These are phyloP conservation scores for Cerastis leucographa DNA, from an alignment of 2,888 invertebrate genomes.

Conservation along the genomic window DNA sequence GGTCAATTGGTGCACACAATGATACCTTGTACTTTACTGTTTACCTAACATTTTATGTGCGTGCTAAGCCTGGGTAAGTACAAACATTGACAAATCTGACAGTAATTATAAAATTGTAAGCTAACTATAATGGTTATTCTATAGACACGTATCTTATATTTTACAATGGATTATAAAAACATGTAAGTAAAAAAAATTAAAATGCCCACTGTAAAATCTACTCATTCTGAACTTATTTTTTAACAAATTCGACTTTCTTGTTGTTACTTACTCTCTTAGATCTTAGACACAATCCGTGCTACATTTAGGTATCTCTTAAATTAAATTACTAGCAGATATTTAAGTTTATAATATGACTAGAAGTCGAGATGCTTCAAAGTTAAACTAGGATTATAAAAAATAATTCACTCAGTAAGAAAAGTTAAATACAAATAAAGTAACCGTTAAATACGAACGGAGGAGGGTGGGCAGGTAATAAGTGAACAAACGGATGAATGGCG, in stretches of 20 bases:
- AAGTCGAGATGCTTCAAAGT: slow-evolving; percentile 60
- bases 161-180: slow-evolving; percentile 23
- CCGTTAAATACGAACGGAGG: slow-evolving; percentile 78
- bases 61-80: slow-evolving; percentile 36
- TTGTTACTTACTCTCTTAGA: slow-evolving; percentile 14
- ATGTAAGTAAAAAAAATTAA: slow-evolving; percentile 20
- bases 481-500: slow-evolving; percentile 68
- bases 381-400: slow-evolving; percentile 58
- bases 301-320: slow-evolving; percentile 42
- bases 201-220: slow-evolving; percentile 47
- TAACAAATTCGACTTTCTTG: slow-evolving; percentile 12
- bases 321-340: slow-evolving; percentile 33
- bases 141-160: slow-evolving; percentile 28
- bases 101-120: slow-evolving; percentile 18
- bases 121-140: slow-evolving; percentile 25
- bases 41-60: slow-evolving; percentile 10
- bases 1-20: neutral
- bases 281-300: slow-evolving; percentile 20
- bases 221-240: slow-evolving; percentile 24
- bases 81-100: slow-evolving; percentile 21
- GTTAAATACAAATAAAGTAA: slow-evolving; percentile 66
- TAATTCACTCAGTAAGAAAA: slow-evolving; percentile 63
- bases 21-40: neutral
- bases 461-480: slow-evolving; percentile 83
- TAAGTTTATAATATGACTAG: slow-evolving; percentile 62